A percentile compares a stretch with the other conserved stretches of the same genome.
Evolutionary conservation across 2,113 vertebrate genomes (phyloP).

Genomic region (human (Homo sapiens)): DNA sequence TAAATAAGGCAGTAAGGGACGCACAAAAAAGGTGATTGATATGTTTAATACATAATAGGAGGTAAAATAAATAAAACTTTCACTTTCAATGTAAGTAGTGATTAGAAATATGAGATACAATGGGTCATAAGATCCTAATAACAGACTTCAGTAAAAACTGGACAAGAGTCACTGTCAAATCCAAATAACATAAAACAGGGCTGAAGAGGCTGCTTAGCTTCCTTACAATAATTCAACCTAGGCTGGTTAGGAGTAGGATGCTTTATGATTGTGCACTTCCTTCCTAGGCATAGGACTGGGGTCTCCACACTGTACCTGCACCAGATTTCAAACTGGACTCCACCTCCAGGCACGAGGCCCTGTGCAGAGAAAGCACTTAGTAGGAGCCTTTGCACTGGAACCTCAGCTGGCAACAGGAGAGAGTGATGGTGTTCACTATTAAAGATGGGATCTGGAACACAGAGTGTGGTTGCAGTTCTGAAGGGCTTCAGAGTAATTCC

Average conservation of each 20-base stretch:
- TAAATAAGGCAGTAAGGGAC: not conserved
- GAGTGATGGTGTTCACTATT: conserved; percentile 91
- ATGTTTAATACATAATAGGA: not conserved
- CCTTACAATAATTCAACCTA: not conserved
- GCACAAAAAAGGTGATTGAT: not conserved
- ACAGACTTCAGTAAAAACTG: conserved; percentile 7
- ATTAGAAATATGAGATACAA: not conserved
- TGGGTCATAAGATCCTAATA: not conserved
- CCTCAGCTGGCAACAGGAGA: conserved; percentile 86
- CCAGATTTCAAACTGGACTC: conserved; percentile 97
- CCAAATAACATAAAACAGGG: not conserved
- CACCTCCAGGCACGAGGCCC: conserved; percentile 85
- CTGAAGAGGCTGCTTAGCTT: not conserved
- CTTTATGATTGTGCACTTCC: not conserved
- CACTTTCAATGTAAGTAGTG: not conserved
- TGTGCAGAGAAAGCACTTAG: conserved; percentile 87
- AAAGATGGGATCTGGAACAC: conserved; percentile 93
- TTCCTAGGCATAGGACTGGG: not conserved
- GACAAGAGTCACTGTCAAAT: not conserved
- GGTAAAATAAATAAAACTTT: not conserved
- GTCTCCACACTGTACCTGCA: conserved; percentile 89
- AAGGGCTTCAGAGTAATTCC: conserved; percentile 88
- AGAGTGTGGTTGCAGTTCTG: conserved; percentile 91
- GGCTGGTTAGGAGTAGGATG: not conserved
- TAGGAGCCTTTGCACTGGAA: conserved; percentile 93